Evolutionary conservation across 2,888 invertebrate species (phyloP).

Genomic region (Drosophila histrio): DNA sequence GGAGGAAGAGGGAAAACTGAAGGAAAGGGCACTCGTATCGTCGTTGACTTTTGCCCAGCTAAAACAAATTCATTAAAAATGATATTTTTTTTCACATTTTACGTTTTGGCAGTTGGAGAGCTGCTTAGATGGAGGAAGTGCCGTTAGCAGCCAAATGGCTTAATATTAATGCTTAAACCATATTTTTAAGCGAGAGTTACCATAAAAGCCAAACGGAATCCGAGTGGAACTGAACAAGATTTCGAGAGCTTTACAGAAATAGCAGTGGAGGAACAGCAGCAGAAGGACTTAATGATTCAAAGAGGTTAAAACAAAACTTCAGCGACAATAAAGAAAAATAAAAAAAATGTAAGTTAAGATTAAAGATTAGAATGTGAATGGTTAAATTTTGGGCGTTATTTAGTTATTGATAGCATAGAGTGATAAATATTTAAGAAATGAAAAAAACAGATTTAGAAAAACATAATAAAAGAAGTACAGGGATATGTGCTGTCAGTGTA

Average conservation of each 20-base stretch:
- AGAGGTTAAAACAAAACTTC: not conserved
- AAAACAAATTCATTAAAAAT: slow-evolving; percentile 59
- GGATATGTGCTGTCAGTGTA: no score
- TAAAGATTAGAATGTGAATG: not conserved
- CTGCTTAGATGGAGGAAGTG: slow-evolving; percentile 23
- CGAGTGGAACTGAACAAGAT: slow-evolving; percentile 18
- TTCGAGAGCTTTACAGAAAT: slow-evolving; percentile 3
- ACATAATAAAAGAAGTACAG: no score
- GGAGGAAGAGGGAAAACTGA: not conserved
- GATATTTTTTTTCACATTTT: slow-evolving; percentile 52
- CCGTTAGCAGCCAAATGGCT: slow-evolving; percentile 24
- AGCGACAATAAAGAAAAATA: not conserved
- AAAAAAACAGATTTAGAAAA: no score
- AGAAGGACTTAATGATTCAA: not conserved
- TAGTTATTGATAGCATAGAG: no score
- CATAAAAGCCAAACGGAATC: slow-evolving; percentile 5
- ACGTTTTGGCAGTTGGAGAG: slow-evolving; percentile 11
- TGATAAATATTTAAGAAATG: no score
- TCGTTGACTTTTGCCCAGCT: slow-evolving; percentile 39
- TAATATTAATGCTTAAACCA: slow-evolving; percentile 24
- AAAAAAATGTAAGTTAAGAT: not conserved
- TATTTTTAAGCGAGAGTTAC: not conserved
- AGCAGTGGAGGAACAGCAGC: not conserved
- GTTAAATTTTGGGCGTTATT: no score
- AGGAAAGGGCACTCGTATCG: slow-evolving; percentile 17